These are phyloP conservation scores for Pampusana beccarii DNA, from an alignment of 2,113 vertebrate genomes.

Conservation along the genomic window DNA sequence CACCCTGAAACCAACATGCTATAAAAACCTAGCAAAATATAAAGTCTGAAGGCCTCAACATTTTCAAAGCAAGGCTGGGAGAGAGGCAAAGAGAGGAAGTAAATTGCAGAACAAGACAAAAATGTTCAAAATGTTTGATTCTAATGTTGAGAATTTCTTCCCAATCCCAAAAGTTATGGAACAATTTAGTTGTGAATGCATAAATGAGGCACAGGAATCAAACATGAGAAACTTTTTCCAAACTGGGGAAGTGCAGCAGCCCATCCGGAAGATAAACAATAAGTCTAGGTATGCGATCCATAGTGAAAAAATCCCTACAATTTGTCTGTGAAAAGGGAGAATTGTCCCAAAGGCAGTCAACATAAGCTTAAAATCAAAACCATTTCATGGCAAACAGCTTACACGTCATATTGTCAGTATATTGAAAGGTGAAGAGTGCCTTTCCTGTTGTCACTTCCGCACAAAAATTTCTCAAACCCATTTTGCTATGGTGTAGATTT, in stretches of 20 bases:
- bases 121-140: not conserved
- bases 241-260: not conserved
- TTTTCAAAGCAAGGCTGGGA: not conserved
- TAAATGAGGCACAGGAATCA: not conserved
- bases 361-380: not conserved
- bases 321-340: not conserved
- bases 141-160: not conserved
- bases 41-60: not conserved
- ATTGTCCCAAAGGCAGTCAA: not conserved
- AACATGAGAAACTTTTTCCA: not conserved
- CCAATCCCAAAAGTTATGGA: rapidly evolving
- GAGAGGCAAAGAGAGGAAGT: not conserved
- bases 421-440: not conserved
- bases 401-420: not conserved
- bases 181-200: not conserved
- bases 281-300: not conserved
- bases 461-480: not conserved
- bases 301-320: not conserved
- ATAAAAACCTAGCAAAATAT: not conserved
- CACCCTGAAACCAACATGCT: rapidly evolving
- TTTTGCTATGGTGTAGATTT: not conserved
- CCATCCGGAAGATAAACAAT: not conserved
- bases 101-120: not conserved
- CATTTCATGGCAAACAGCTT: not conserved
- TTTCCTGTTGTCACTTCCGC: not conserved